Conservation (phyloP, 2,888 invertebrate species). For the Argyresthia albistria region DNA sequence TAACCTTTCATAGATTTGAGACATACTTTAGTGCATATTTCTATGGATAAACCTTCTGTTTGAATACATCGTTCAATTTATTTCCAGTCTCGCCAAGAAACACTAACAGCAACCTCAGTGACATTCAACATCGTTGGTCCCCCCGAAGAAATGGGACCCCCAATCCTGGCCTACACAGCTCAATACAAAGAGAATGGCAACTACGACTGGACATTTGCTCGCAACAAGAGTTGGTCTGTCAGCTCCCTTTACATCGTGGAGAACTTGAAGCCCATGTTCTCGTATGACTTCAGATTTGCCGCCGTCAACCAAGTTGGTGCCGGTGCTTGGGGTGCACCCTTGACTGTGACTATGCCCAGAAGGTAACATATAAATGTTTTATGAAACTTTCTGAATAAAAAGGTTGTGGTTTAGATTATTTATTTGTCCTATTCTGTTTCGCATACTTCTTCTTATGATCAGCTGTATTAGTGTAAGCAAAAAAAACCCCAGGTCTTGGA, state of each 20-base stretch:
- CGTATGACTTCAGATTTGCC: slow-evolving; percentile 88
- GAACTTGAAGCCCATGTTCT: slow-evolving; percentile 80
- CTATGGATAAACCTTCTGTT: no score
- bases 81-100: slow-evolving; percentile 75
- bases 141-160: slow-evolving; percentile 80
- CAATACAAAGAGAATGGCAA: slow-evolving; percentile 81
- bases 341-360: slow-evolving; percentile 80
- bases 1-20: no score
- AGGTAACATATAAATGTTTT: slow-evolving; percentile 34
- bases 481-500: no score
- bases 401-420: no score
- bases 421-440: no score
- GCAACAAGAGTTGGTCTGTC: slow-evolving; percentile 84
- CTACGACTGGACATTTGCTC: slow-evolving; percentile 78
- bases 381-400: background rate
- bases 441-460: no score
- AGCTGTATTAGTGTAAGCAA: no score
- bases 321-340: slow-evolving; percentile 79
- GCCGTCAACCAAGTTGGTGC: slow-evolving; percentile 88
- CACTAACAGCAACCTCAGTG: slow-evolving; percentile 87
- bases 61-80: background rate
- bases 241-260: slow-evolving; percentile 88
- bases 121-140: slow-evolving; percentile 86
- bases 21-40: no score
- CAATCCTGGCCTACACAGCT: slow-evolving; percentile 79